Evolutionary conservation across 2,888 invertebrate genomes (phyloP).

Genomic region (Tanytarsus gracilentus): DNA sequence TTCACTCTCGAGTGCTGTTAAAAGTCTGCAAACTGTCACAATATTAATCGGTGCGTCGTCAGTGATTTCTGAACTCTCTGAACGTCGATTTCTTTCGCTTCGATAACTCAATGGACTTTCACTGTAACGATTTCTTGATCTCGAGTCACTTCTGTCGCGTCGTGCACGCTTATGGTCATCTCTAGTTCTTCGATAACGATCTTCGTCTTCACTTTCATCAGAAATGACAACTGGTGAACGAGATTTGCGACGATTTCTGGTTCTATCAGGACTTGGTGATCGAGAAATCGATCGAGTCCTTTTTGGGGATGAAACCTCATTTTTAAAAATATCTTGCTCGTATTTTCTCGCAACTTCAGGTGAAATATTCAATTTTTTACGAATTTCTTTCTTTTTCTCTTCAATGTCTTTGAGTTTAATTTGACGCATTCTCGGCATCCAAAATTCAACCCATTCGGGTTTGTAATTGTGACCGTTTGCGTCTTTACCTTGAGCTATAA

Average conservation of each 20-base stretch:
- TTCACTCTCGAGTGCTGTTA: conserved; percentile 74
- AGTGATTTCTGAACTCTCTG: conserved; percentile 36
- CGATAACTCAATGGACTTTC: too few species aligned
- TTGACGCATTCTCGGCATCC: conserved; percentile 74
- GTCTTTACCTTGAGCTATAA: conserved; percentile 57
- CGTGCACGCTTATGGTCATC: neutral
- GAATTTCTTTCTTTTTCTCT: conserved; percentile 34
- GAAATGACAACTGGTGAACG: neutral
- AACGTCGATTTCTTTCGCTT: too few species aligned
- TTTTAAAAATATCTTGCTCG: too few species aligned
- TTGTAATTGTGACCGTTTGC: conserved; percentile 75
- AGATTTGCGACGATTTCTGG: too few species aligned
- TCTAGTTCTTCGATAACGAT: neutral
- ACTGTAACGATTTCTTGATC: too few species aligned
- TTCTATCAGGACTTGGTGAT: neutral
- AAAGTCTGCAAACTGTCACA: conserved; percentile 59
- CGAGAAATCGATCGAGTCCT: conserved; percentile 5
- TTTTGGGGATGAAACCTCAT: neutral
- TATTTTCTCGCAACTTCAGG: conserved; percentile 7
- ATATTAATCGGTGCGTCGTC: conserved; percentile 48
- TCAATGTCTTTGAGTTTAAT: conserved; percentile 62
- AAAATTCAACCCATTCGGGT: conserved; percentile 79
- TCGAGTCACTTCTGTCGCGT: conserved; percentile 30
- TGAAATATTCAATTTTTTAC: neutral
- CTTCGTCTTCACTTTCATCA: too few species aligned